Evolutionary conservation across 2,113 vertebrate genomes (phyloP), one percentile per base, ranked within the genome.

Genomic region (Platichthys flesus): DNA sequence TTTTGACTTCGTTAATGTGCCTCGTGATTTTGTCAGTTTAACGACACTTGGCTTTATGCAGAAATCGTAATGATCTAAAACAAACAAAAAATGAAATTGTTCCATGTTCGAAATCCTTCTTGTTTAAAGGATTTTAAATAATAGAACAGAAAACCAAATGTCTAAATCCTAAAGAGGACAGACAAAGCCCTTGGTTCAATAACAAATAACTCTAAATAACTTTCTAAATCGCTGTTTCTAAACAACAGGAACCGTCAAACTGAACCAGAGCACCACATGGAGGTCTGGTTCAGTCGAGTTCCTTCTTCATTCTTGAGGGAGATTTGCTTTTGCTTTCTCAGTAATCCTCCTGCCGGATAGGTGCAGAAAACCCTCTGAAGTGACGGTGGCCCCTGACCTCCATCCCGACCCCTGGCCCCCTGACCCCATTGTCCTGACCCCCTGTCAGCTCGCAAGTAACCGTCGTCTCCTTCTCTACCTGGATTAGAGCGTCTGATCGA

Each of bases 291-390:
- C 3, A 9, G 18, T 23, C 5, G 9, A 56, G 56, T 26, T 57
- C 9, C 54, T 57, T 9, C 56, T 68, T 67, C 37, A 49, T 79
- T 79, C 74, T 66, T 57, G 9, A 18, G 12, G 24, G n/a, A 74
- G 69, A 74, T 85, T 87, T 72, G 3, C 67, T 26, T 73, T 71
- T 73, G 63, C 57, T 82, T 28, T 70, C 37, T 54, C 15, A 1
- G n/a, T 82, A 86, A 89, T 89, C 83, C 86, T 47, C 21, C 74
- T 3, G 52, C 20, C 74, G 64, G 66, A 76, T 77, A 28, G 35
- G 62, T 74, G 86, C 67, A 74, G 23, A 59, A 71, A 79, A 77
- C 76, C 58, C 31, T 78, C 77, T 77, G 84, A 78, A 86, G 84
- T 79, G 60, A 74, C 24, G 0, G 0, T 82, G 88, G 2, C 73